These are phyloP conservation scores for Zaprionus ornatus DNA, from an alignment of 1,140 invertebrate species.

Conservation along the genomic window DNA sequence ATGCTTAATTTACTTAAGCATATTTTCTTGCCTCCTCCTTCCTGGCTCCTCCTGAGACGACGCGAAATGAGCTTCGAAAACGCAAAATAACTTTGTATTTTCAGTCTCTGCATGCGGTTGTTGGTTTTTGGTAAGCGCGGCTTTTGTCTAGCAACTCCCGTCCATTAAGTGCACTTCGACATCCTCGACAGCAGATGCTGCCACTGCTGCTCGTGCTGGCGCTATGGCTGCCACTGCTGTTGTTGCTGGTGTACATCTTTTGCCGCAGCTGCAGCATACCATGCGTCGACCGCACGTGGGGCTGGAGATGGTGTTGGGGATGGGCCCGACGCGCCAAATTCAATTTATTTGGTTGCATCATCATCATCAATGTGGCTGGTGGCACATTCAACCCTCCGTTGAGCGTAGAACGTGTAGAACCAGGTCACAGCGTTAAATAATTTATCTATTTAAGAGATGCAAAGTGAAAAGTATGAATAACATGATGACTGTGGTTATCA, in stretches of 20 bases:
- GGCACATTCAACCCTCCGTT: background rate
- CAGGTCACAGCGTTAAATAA: background rate
- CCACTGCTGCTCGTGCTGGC: background rate
- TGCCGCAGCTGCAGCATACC: constrained; percentile 21
- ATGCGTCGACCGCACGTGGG: background rate
- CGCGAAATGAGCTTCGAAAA: constrained; percentile 52
- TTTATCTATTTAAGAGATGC: background rate
- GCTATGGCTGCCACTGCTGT: background rate
- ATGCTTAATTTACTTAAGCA: constrained; percentile 4
- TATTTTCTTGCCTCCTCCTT: background rate
- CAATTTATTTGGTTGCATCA: constrained; percentile 38
- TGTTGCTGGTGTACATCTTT: background rate
- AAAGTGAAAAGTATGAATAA: background rate
- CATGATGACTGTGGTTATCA: background rate
- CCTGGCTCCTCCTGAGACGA: background rate
- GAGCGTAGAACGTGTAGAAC: background rate
- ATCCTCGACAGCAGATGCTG: background rate
- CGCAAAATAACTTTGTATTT: constrained; percentile 57
- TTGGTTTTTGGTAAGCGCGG: constrained; percentile 15
- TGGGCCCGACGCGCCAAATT: constrained; percentile 37
- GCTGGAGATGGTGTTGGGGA: too few relatives aligned
- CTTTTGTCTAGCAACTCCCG: constrained; percentile 3
- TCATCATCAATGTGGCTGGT: background rate
- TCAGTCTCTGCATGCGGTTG: constrained; percentile 7
- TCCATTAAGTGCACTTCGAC: constrained; percentile 40